Base-by-base conservation (phyloP, 2,888 invertebrate species). In the Dugesia japonica region DNA sequence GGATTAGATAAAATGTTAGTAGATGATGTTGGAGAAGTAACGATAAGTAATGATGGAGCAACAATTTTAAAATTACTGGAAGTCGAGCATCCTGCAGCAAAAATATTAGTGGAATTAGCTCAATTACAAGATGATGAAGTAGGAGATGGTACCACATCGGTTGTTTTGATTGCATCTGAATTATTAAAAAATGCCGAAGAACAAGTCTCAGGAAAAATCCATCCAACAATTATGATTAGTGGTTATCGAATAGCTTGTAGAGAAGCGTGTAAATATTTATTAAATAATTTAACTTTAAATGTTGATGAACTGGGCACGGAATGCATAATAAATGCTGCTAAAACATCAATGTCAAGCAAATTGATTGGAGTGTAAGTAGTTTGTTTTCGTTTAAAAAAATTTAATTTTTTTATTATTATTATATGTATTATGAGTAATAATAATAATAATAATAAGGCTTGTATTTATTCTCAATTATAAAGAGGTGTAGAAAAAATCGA, bases 1-100 rank as follows among this genome's bases (percentile, higher is more conserved):
- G 98, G 98, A 4, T 87, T 99, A 79, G 98, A 99, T 85, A 99
- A 99, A 88, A 99, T 99, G 98, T 86, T 99, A 81, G 97, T 99
- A 0, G 98, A 99, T 87, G 98, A 99, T 84, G 94, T 99, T 85
- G 98, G 98, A 81, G 98, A 99, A 88, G 94, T 99, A 13, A 98
- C 95, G 72, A 90, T 99, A 77, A 99, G 98, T 71, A 99, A 99
- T 85, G 98, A 99, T 87, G 98, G 98, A 76, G 98, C 98, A 42
- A 97, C 97, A 1, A 99, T 99, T 84, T 87, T 94, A 79, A 91
- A 91, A 82, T 87, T 95, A 82, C 86, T 99, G 80, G 98, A 99
- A 84, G 98, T 99, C 0, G 98, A 99, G 84, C 98, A 99, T 85
- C 98, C 98, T 13, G 98, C 98, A 28, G 97, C 97, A 31, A 90